phyloP scores from a whole-genome alignment of 1,140 invertebrate species.

The Pectinophora gossypiella region DNA sequence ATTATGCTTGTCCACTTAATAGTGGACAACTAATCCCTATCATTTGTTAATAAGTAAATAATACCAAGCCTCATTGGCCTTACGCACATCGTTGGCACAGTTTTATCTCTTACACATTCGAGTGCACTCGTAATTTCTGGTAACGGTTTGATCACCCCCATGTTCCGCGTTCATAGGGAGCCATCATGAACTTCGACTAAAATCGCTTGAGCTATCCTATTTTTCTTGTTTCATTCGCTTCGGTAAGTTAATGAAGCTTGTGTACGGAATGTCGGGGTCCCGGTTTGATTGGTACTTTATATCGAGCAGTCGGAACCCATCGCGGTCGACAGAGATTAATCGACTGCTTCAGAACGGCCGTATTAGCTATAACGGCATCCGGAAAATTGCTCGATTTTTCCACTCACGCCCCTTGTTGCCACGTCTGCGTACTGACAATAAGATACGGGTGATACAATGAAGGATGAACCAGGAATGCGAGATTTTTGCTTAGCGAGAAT shows the following conservation, averaged over 20 bases:
- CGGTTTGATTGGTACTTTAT: slow-evolving; percentile 48
- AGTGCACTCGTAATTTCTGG: slow-evolving; percentile 48
- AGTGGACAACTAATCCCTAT: too few relatives aligned
- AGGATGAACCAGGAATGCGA: slow-evolving; percentile 10
- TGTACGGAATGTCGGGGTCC: slow-evolving; percentile 39
- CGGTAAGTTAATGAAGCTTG: slow-evolving; percentile 31
- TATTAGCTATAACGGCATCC: slow-evolving; percentile 69
- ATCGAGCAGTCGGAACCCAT: slow-evolving; percentile 53
- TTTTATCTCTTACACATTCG: slow-evolving; percentile 44
- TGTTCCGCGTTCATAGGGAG: slow-evolving; percentile 37
- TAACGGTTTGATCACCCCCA: slow-evolving; percentile 41
- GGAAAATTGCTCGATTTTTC: slow-evolving; percentile 71
- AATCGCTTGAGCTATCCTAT: slow-evolving; percentile 22
- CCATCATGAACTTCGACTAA: slow-evolving; percentile 29
- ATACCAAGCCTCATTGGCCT: too few relatives aligned
- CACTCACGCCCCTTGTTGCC: slow-evolving; percentile 53
- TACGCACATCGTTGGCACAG: slow-evolving; percentile 13
- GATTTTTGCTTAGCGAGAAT: background rate
- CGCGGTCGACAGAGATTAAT: slow-evolving; percentile 66
- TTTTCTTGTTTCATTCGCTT: slow-evolving; percentile 13
- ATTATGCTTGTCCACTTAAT: too few relatives aligned
- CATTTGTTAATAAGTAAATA: too few relatives aligned
- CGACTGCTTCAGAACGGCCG: slow-evolving; percentile 50
- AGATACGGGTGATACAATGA: slow-evolving; percentile 31
- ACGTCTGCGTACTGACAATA: slow-evolving; percentile 50